Base-by-base conservation (phyloP, 1,140 invertebrate species). In the Temnothorax curvispinosus region DNA sequence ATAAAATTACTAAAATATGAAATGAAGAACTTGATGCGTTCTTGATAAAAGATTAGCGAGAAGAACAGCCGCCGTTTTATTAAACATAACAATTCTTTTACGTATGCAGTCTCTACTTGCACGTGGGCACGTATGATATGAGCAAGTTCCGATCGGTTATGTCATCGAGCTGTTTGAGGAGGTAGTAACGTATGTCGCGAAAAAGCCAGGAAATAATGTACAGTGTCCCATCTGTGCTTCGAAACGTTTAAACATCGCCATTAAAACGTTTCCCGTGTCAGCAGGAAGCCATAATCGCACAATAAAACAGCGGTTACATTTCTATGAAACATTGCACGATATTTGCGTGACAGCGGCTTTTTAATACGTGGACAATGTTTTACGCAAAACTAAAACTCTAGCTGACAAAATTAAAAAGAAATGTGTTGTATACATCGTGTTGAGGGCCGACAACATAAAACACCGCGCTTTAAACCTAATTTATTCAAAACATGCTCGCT, bases 221-320 rank as follows among this genome's bases (percentile, higher is more conserved):
- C 60, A 6, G 11, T 21, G 52, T 78, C 47, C 50, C 50, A 82
- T 69, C 38, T 52, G 77, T 62, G 27, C 27, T 69, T 56, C 21
- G 78, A 71, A 71, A 32, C 78, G 27, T 72, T 72, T 71, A 54
- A 54, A 72, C 52, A 54, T 71, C 52, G 38, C 78, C 52, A 71
- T 82, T 82, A 72, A 82, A 82, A 72, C 47, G 38, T 44, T 71
- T 82, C 52, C 15, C 58, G 38, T 71, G 64, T 71, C 65, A 82
- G 50, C 78, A 58, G 38, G 38, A 54, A 71, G 35, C 52, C 52
- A 18, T 82, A 71, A 82, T 82, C 65, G 65, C 38, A 32, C 52
- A 38, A 82, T 82, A 71, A 82, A 72, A 35, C 21, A 4, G 64
- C 38, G 35, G 27, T 72, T 82, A 56, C 35, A 65, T 54, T 80